phyloP scores from a whole-genome alignment of 2,797 vertebrate species.

The Uromys caudimaculatus region DNA sequence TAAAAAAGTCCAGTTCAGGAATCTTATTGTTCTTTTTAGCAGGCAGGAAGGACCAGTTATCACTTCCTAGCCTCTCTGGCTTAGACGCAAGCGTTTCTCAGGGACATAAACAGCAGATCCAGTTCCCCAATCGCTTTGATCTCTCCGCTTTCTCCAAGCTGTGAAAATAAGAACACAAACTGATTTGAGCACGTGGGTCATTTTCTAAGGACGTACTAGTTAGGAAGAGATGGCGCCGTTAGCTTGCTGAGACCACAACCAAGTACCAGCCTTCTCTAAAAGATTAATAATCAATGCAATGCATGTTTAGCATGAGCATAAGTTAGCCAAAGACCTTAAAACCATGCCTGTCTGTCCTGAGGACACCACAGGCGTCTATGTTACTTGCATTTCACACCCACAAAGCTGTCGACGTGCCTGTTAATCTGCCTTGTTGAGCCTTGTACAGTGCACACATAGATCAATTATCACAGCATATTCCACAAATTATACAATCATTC shows the following conservation, averaged over 20 bases:
- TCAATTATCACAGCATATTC: background rate
- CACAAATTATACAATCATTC: background rate
- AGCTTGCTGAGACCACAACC: conserved; percentile 9
- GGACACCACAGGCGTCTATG: background rate
- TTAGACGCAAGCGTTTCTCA: conserved; percentile 80
- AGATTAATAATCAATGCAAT: background rate
- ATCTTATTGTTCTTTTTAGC: background rate
- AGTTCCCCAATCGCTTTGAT: conserved; percentile 91
- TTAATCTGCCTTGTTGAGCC: background rate
- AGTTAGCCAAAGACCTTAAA: conserved; percentile 28
- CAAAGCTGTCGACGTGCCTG: background rate
- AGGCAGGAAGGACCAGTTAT: background rate
- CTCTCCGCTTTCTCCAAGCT: conserved; percentile 88
- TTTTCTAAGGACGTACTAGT: conserved; percentile 18
- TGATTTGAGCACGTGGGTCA: background rate
- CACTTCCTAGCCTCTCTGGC: background rate
- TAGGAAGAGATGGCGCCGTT: background rate
- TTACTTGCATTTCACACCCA: background rate
- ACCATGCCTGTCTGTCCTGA: background rate
- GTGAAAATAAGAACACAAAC: conserved; percentile 74
- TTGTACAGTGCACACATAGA: background rate
- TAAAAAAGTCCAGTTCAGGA: background rate
- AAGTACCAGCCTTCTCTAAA: conserved; percentile 35
- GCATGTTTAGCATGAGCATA: background rate
- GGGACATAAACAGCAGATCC: conserved; percentile 87